Conservation (phyloP, 2,888 invertebrate species). For the Leptura quadrifasciata region DNA sequence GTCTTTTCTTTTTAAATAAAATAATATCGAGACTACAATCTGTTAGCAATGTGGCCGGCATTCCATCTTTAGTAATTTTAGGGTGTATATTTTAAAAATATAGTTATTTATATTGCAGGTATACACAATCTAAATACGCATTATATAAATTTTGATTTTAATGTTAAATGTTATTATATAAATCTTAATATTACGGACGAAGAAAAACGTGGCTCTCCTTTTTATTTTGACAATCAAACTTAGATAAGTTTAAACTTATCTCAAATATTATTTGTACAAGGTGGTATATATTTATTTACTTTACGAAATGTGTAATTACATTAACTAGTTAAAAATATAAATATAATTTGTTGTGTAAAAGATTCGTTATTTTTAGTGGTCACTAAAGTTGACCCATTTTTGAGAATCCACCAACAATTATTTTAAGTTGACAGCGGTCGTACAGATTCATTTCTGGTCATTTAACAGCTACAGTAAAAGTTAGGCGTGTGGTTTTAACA, state of each 20-base stretch:
- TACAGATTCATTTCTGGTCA: not conserved
- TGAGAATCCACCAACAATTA: not conserved
- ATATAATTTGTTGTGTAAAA: not conserved
- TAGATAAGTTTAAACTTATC: not conserved
- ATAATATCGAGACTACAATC: slow-evolving; percentile 54
- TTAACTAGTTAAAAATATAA: not conserved
- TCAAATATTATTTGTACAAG: not conserved
- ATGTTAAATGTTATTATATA: not conserved
- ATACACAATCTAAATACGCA: not conserved
- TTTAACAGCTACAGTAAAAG: not conserved
- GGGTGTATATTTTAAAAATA: slow-evolving; percentile 39
- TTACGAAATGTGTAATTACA: not conserved
- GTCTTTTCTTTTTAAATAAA: slow-evolving; percentile 56
- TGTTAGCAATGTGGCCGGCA: slow-evolving; percentile 65
- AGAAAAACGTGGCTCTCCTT: slow-evolving; percentile 13
- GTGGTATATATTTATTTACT: not conserved
- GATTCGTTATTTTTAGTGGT: slow-evolving; percentile 4
- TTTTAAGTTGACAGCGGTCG: not conserved
- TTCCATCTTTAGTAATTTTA: slow-evolving; percentile 50
- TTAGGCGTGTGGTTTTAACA: not conserved
- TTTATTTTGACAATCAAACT: slow-evolving; percentile 13
- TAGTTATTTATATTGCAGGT: slow-evolving; percentile 5
- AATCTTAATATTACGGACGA: not conserved
- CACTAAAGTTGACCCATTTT: slow-evolving; percentile 21
- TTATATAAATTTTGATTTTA: not conserved